Base-by-base conservation (phyloP, 2,888 invertebrate species). In the Synergus japonicus region DNA sequence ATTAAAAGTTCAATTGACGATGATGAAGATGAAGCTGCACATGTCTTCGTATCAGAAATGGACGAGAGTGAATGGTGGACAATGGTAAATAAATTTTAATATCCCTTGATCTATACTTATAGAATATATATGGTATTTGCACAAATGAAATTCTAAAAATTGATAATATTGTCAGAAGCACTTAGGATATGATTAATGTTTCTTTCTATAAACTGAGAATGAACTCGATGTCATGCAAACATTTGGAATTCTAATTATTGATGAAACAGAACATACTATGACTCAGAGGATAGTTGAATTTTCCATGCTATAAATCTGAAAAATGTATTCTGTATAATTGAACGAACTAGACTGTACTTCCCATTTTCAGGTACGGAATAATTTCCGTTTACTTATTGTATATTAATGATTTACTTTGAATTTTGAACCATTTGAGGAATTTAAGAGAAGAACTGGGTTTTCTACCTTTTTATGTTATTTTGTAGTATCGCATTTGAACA, bases 61-160 rank as follows among this genome's bases (percentile, higher is more conserved):
- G 88, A 90, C 29, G 89, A 91, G 29, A 87, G 80, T 76, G 91
- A 91, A 79, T 91, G 90, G 91, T 91, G 90, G 91, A 91, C 90
- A 8, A 90, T 90, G 91, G 91, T 91, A 46, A 86, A 78, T 78
- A 18, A 44, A 54, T 73, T 22, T 9, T 1, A 29, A 46, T 18
- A 58, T 73, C 44, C 7, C 41, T 13, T 41, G 1, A 13, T 22
- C 37, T 37, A 46, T 73, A n/a, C 12, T 12, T 13, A 69, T 43
- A 29, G 60, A 64, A 44, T 46, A 65, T 49, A 4, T 43, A 5
- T 4, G 0, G 29, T 29, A 22, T 41, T 13, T 66, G 13, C n/a
- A 66, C 41, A n/a, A 29, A 49, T 18, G 4, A 44, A 18, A 46
- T 12, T 44, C 13, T 8, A 22, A 9, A 66, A 43, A 66, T 12